These are phyloP conservation scores for Plectus sambesii DNA, from an alignment of 1,140 invertebrate species.

Conservation along the genomic window DNA sequence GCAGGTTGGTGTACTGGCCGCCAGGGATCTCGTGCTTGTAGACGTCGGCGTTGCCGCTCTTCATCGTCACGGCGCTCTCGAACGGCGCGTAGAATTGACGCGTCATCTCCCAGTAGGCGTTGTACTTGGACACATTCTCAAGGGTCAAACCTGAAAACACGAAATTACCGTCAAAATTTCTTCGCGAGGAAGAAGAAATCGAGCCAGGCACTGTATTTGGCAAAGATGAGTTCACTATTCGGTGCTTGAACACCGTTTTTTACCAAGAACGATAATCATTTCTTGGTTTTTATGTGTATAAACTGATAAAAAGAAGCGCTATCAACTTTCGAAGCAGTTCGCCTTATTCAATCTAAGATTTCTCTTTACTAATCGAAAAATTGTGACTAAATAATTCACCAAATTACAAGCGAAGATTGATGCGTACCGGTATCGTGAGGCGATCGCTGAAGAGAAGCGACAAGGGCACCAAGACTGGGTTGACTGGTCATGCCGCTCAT, in stretches of 20 bases:
- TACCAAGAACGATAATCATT: too few relatives aligned
- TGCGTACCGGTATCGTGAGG: constrained; percentile 54
- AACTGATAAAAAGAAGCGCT: too few relatives aligned
- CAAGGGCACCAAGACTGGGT: constrained; percentile 93
- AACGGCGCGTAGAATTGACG: constrained; percentile 92
- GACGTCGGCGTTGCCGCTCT: constrained; percentile 97
- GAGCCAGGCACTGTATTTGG: too few relatives aligned
- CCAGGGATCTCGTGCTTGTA: constrained; percentile 96
- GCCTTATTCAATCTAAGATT: too few relatives aligned
- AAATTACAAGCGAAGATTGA: background rate
- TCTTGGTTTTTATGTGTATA: too few relatives aligned
- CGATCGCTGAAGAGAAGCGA: constrained; percentile 65
- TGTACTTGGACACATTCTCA: constrained; percentile 76
- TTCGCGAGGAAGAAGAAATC: too few relatives aligned
- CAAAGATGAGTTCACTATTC: too few relatives aligned
- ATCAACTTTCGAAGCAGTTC: too few relatives aligned
- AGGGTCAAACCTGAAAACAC: constrained; percentile 58
- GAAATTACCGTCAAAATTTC: too few relatives aligned
- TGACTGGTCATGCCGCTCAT: constrained; percentile 98
- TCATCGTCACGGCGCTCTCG: constrained; percentile 95
- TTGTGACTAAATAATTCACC: constrained; percentile 6
- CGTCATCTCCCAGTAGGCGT: constrained; percentile 96
- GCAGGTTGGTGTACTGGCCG: constrained; percentile 97
- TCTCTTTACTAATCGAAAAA: constrained; percentile 79
- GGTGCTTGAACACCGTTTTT: too few relatives aligned